A percentile compares a stretch with the other conserved stretches of the same genome.
phyloP scores from a whole-genome alignment of 1,140 invertebrate genomes.

The Brachionus koreanus region DNA sequence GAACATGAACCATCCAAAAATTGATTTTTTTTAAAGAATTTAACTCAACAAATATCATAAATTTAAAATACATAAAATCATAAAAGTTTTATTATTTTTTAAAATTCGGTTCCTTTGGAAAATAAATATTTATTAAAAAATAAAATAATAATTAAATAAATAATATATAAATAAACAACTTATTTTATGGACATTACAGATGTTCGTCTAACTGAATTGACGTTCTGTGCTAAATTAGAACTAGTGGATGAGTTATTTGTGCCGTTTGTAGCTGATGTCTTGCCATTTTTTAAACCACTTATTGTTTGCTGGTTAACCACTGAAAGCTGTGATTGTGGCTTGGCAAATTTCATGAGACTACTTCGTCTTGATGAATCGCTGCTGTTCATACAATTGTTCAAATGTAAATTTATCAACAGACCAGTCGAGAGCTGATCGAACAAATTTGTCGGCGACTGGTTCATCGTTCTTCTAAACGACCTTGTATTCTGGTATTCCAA shows the following conservation, averaged over 20 bases:
- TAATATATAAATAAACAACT: background rate
- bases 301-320: background rate
- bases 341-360: background rate
- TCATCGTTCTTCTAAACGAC: background rate
- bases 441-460: background rate
- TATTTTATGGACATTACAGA: slow-evolving; percentile 10
- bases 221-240: background rate
- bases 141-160: background rate
- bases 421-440: slow-evolving; percentile 24
- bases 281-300: background rate
- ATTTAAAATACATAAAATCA: no score
- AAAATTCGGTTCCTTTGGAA: no score
- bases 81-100: no score
- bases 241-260: background rate
- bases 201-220: background rate
- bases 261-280: background rate
- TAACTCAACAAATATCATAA: no score
- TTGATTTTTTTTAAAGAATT: no score
- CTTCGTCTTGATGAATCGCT: background rate
- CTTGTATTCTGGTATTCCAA: slow-evolving; percentile 25
- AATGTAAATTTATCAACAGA: slow-evolving; percentile 17
- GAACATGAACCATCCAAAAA: no score
- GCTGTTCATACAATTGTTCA: slow-evolving; percentile 5
- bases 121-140: slow-evolving; percentile 4
- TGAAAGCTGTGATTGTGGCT: background rate